phyloP scores from a whole-genome alignment of 30 jellyfish, hydroid and myxozoan genomes.

The Cassiopea andromeda region DNA sequence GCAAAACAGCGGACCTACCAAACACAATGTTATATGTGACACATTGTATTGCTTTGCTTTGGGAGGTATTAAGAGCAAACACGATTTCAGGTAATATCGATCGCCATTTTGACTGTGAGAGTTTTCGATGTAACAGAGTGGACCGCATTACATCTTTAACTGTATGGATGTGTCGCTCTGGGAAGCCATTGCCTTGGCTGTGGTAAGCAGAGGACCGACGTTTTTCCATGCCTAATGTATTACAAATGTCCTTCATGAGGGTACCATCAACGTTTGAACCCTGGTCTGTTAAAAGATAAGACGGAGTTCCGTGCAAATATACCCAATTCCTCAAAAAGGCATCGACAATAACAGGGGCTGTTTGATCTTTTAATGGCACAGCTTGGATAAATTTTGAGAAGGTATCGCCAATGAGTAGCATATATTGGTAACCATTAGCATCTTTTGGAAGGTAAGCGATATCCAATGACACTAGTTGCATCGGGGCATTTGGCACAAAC shows the following conservation, averaged over 20 bases:
- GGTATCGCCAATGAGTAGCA: slow-evolving; percentile 49
- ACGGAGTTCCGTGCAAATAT: slow-evolving; percentile 35
- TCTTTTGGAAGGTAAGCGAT: slow-evolving; percentile 50
- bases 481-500: slow-evolving; percentile 56
- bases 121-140: slow-evolving; percentile 26
- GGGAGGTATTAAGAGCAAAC: slow-evolving; percentile 42
- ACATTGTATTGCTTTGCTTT: slow-evolving; percentile 53
- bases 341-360: slow-evolving; percentile 42
- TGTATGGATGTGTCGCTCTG: slow-evolving; percentile 52
- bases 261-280: slow-evolving; percentile 60
- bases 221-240: slow-evolving; percentile 13
- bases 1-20: slow-evolving; percentile 50
- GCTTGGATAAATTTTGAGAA: slow-evolving; percentile 56
- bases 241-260: slow-evolving; percentile 23
- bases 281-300: slow-evolving; percentile 46
- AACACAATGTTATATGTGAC: slow-evolving; percentile 44
- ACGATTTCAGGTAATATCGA: slow-evolving; percentile 30
- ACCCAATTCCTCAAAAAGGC: slow-evolving; percentile 16
- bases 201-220: no score
- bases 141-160: slow-evolving; percentile 59
- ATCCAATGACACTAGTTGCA: slow-evolving; percentile 54
- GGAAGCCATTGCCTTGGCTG: no score
- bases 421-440: slow-evolving; percentile 45
- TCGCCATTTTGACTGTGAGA: slow-evolving; percentile 45
- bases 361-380: slow-evolving; percentile 57